phyloP scores from a whole-genome alignment of 2,797 vertebrate species.

The Furcifer pardalis region DNA sequence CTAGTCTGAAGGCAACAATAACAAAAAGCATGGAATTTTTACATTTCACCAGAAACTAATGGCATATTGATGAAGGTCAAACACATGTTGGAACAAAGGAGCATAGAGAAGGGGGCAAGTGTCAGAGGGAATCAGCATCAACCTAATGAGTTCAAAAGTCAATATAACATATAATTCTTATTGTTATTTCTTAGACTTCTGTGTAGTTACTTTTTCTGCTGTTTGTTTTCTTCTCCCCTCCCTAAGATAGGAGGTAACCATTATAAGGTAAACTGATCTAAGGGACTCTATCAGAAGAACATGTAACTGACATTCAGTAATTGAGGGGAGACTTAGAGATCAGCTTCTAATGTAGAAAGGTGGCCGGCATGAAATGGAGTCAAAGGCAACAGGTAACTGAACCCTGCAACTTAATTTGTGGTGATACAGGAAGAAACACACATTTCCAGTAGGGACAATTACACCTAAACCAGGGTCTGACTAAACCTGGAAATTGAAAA shows the following conservation, averaged over 20 bases:
- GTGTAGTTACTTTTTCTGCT: neutral
- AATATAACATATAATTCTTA: neutral
- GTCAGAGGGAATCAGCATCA: neutral
- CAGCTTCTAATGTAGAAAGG: neutral
- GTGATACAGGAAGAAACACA: neutral
- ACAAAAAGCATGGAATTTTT: slow-evolving; percentile 3
- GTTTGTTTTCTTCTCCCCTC: no score
- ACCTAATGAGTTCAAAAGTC: slow-evolving; percentile 1
- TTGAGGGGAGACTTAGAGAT: neutral
- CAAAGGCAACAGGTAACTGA: neutral
- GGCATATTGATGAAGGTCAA: neutral
- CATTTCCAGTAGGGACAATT: neutral
- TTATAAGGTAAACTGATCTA: neutral
- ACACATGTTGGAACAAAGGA: neutral
- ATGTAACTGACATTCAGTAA: neutral
- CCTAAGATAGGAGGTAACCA: neutral
- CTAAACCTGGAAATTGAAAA: neutral
- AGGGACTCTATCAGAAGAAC: neutral
- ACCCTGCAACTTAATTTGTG: neutral
- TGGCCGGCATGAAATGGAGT: neutral
- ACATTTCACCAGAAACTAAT: slow-evolving; percentile 1
- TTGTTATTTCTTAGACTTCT: slow-evolving; percentile 9
- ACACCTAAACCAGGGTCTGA: neutral
- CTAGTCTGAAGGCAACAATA: slow-evolving; percentile 7
- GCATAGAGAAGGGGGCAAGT: neutral